Conservation (phyloP, 2,888 invertebrate genomes). For the Melipona bicolor region DNA sequence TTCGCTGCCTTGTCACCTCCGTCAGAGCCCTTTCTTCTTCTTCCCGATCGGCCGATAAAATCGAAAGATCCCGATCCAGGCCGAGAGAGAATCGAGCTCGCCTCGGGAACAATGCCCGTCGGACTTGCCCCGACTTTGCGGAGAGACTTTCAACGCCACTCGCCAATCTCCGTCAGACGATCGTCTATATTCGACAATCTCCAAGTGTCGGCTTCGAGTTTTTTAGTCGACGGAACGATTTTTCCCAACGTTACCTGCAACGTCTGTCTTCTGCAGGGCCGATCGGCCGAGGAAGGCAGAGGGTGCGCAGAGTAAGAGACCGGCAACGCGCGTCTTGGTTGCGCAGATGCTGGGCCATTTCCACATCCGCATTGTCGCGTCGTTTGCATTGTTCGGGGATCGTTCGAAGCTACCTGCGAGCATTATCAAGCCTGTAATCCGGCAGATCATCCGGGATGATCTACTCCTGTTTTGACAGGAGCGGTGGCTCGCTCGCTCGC, state of each 20-base stretch:
- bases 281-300: too few species aligned
- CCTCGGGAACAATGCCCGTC: constrained; percentile 9
- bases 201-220: too few species aligned
- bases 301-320: neutral
- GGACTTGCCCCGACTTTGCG: neutral
- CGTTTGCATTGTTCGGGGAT: constrained; percentile 29
- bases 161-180: neutral
- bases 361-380: constrained; percentile 29
- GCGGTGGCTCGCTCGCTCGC: constrained; percentile 2
- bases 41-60: constrained; percentile 50
- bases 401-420: constrained; percentile 45
- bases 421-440: constrained; percentile 67
- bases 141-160: neutral
- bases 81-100: constrained; percentile 36
- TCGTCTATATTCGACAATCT: too few species aligned
- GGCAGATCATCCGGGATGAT: constrained; percentile 78
- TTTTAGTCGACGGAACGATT: too few species aligned
- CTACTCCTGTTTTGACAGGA: constrained; percentile 75
- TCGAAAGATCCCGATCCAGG: constrained; percentile 41
- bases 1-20: constrained; percentile 65
- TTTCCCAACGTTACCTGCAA: too few species aligned
- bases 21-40: constrained; percentile 18
- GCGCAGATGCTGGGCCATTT: constrained; percentile 24
- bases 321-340: neutral
- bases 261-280: too few species aligned